phyloP scores from a whole-genome alignment of 2,797 vertebrate species.

The Lepilemur ruficaudatus region DNA sequence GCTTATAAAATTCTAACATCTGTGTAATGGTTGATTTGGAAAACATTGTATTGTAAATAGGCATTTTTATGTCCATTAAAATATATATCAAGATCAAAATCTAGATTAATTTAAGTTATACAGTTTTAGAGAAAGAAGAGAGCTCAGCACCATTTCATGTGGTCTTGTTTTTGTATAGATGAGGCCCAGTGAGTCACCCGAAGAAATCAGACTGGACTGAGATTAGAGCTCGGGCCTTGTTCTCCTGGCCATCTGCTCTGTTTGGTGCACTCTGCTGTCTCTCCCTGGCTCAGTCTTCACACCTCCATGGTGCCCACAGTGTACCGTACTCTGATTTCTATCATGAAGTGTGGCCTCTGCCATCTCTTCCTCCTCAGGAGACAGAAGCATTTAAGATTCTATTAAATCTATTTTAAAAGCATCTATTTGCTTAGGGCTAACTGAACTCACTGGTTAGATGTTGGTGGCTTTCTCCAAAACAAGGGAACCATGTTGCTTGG shows the following conservation, averaged over 20 bases:
- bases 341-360: not conserved
- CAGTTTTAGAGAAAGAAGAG: not conserved
- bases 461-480: not conserved
- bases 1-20: not conserved
- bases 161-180: not conserved
- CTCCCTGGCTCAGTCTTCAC: not conserved
- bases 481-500: not conserved
- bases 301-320: not conserved
- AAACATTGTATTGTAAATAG: not conserved
- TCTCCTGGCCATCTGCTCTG: not conserved
- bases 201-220: not conserved
- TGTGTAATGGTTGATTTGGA: not conserved
- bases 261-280: not conserved
- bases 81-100: not conserved
- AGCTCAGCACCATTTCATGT: not conserved
- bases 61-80: not conserved
- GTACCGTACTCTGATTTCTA: not conserved
- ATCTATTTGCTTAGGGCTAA: not conserved
- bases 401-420: no score
- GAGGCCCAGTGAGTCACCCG: not conserved
- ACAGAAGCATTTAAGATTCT: not conserved
- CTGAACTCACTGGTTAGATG: not conserved
- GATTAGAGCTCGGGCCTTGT: not conserved
- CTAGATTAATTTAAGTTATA: not conserved
- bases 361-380: not conserved